Evolutionary conservation across 2,888 invertebrate genomes (phyloP).

Genomic region (Tetropium fuscum): DNA sequence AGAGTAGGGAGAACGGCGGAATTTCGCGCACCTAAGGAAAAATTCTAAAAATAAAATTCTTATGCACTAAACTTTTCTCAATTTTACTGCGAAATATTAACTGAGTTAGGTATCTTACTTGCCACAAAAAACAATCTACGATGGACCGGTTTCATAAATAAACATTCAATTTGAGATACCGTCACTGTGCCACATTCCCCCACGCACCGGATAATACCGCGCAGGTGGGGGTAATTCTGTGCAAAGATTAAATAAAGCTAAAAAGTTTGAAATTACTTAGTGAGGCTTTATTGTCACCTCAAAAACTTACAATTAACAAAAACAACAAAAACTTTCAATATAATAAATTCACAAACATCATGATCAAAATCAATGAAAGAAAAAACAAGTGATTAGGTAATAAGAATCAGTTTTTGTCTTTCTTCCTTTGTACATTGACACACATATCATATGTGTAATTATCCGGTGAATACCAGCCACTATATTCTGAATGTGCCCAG

Average conservation of each 20-base stretch:
- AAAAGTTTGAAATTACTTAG: background rate
- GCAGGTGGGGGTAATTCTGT: background rate
- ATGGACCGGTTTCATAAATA: background rate
- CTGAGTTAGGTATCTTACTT: background rate
- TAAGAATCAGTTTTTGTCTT: background rate
- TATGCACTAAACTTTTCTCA: background rate
- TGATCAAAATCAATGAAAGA: no score
- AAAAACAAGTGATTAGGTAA: background rate
- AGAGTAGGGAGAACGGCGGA: conserved; percentile 1
- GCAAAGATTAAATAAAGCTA: background rate
- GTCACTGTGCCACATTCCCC: no score
- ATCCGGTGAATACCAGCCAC: no score
- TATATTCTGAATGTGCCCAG: background rate
- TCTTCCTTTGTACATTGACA: background rate
- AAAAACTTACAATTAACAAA: no score
- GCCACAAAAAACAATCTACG: background rate
- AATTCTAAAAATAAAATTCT: background rate
- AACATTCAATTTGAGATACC: background rate
- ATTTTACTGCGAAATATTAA: background rate
- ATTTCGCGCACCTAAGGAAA: background rate
- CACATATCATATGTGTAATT: background rate
- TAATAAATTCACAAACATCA: no score
- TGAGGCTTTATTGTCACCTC: background rate
- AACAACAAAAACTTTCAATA: no score
- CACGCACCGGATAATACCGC: no score